A percentile compares a stretch with the other conserved stretches of the same genome.
phyloP scores from a whole-genome alignment of 2,113 vertebrate genomes.

The Malurus alboscapulatus region DNA sequence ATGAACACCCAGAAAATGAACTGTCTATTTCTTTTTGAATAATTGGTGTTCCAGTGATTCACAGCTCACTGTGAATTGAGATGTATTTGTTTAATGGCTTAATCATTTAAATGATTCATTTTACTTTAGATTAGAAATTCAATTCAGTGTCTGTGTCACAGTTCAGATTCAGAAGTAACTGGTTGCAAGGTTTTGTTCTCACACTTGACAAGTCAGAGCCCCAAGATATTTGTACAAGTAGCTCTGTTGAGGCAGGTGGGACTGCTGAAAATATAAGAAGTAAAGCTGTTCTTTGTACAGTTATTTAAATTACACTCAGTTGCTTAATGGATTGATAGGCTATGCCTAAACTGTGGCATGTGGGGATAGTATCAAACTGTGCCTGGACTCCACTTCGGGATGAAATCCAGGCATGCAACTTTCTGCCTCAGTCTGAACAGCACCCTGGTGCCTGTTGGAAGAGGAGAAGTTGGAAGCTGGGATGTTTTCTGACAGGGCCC shows the following conservation, averaged over 20 bases:
- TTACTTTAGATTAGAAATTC: not conserved
- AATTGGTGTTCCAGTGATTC: slow-evolving; percentile 11
- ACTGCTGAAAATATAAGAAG: not conserved
- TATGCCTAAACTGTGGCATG: not conserved
- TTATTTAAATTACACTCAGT: not conserved
- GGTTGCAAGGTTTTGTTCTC: not conserved
- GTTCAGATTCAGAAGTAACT: not conserved
- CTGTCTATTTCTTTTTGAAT: not conserved
- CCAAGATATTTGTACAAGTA: not conserved
- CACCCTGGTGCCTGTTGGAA: not conserved
- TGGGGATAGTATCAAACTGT: not conserved
- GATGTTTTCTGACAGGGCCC: not conserved
- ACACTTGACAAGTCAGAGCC: not conserved
- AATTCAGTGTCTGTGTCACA: not conserved
- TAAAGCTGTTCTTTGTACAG: not conserved
- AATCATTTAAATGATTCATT: slow-evolving; percentile 43
- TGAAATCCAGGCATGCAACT: not conserved
- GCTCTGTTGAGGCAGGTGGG: not conserved
- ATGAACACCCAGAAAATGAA: not conserved
- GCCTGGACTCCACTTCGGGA: not conserved
- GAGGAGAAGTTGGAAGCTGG: not conserved
- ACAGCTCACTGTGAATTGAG: not conserved
- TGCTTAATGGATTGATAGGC: not conserved
- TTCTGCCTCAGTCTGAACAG: not conserved
- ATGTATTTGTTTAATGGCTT: slow-evolving; percentile 24